Base-by-base conservation (phyloP, 35 echinoderm and acorn worm genomes). In the Strongylocentrotus purpuratus region DNA sequence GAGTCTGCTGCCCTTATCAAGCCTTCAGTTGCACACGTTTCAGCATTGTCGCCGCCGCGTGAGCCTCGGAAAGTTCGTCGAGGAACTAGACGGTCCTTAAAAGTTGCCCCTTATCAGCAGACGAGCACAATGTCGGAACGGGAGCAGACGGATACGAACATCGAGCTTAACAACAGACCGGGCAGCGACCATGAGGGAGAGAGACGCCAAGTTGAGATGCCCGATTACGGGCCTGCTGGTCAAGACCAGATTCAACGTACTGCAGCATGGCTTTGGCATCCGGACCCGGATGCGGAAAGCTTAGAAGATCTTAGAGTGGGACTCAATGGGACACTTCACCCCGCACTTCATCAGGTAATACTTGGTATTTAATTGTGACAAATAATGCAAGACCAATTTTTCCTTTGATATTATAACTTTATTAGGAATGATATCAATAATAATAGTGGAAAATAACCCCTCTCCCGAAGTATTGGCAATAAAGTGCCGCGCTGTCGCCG, bases 281-380 rank as follows among this genome's bases (percentile, higher is more conserved):
- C 31, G 87, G 87, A 88, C 4, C n/a, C n/a, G n/a, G n/a, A n/a
- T n/a, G n/a, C n/a, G n/a, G n/a, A n/a, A n/a, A 88, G 87, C 87
- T n/a, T n/a, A n/a, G n/a, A n/a, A n/a, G 87, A 88, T 88, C 87
- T 88, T 88, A 31, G 87, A 15, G 87, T 88, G 5, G n/a, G n/a
- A n/a, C n/a, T n/a, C n/a, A n/a, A n/a, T n/a, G n/a, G n/a, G n/a
- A n/a, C n/a, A n/a, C n/a, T n/a, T n/a, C n/a, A n/a, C n/a, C n/a
- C n/a, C n/a, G 33, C 87, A 25, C 87, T 88, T 88, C 87, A 88
- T 88, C 87, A 88, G 87, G 87, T 88, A 18, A n/a, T n/a, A n/a
- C n/a, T n/a, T n/a, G 85, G 32, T 48, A 50, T n/a, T n/a, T n/a
- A n/a, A n/a, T n/a, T n/a, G n/a, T n/a, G n/a, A n/a, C n/a, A n/a